Percentiles rank a stretch among this genome's conserved stretches.
Conservation (phyloP, 2,797 vertebrate species). For the Xenops minutus region DNA sequence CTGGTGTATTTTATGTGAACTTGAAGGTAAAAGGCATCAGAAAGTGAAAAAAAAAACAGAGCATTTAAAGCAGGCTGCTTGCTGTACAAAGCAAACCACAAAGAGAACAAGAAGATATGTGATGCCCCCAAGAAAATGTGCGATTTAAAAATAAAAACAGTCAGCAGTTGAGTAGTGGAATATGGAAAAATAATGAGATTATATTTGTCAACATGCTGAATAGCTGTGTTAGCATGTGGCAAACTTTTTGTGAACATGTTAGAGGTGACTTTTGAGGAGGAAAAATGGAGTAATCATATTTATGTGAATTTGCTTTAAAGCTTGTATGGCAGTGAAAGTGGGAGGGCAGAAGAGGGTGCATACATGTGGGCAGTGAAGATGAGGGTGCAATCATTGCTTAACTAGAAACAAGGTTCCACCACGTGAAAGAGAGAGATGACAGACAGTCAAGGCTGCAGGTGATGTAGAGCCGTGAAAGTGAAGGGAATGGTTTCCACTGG, state of each 20-base stretch:
- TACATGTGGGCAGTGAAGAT: background rate
- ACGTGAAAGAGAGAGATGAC: background rate
- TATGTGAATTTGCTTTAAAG: background rate
- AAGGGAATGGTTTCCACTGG: background rate
- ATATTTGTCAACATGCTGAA: background rate
- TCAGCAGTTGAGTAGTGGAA: background rate
- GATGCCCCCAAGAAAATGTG: background rate
- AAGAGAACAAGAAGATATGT: background rate
- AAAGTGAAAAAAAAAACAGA: conserved; percentile 17
- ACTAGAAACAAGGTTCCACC: background rate
- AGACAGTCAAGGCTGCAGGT: background rate
- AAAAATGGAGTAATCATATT: background rate
- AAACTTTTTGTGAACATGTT: background rate
- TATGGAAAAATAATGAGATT: background rate
- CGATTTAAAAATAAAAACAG: background rate
- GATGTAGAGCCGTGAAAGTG: background rate
- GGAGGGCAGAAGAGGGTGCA: background rate
- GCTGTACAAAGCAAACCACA: background rate
- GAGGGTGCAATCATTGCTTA: background rate
- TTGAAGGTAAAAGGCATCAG: background rate
- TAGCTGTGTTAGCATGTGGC: background rate
- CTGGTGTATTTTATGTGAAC: background rate
- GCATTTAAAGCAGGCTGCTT: background rate
- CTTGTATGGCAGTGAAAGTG: background rate
- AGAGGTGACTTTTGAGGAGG: background rate